Evolutionary conservation across 2,113 vertebrate species (phyloP).

Genomic region (Austrofundulus limnaeus): DNA sequence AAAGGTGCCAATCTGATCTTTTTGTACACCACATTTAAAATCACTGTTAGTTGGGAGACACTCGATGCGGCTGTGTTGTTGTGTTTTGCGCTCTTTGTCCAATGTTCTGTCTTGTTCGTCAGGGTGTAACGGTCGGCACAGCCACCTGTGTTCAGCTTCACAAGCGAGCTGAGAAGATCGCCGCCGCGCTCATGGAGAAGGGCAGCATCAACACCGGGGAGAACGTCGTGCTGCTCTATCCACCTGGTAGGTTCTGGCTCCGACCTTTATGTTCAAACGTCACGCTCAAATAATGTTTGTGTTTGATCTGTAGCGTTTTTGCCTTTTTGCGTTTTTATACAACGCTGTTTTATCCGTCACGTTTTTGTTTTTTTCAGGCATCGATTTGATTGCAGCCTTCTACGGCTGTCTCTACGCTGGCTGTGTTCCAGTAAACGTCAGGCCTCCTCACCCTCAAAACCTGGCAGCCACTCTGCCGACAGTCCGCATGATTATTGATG

Average conservation of each 20-base stretch:
- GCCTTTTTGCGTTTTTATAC: background rate
- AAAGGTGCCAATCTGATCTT: no score
- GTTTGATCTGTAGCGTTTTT: background rate
- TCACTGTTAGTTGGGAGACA: background rate
- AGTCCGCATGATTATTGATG: conserved; percentile 97
- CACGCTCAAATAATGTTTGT: background rate
- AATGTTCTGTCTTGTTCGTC: background rate
- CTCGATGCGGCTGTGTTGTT: background rate
- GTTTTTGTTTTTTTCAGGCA: conserved; percentile 75
- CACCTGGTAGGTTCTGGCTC: conserved; percentile 83
- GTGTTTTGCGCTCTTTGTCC: background rate
- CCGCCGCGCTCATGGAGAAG: conserved; percentile 90
- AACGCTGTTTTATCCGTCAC: no score
- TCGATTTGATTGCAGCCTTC: conserved; percentile 94
- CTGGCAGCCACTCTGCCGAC: conserved; percentile 93
- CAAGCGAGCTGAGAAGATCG: conserved; percentile 94
- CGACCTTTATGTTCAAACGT: background rate
- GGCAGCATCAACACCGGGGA: conserved; percentile 97
- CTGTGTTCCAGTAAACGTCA: conserved; percentile 92
- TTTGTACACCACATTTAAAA: no score
- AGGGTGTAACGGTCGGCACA: conserved; percentile 92
- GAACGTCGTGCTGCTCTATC: conserved; percentile 95
- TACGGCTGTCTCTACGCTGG: conserved; percentile 95
- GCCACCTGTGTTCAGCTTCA: conserved; percentile 95
- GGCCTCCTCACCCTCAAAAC: conserved; percentile 97